Evolutionary conservation across 1,140 invertebrate species (phyloP), one percentile per base, ranked within the genome.

Genomic region (Ceratitis capitata): DNA sequence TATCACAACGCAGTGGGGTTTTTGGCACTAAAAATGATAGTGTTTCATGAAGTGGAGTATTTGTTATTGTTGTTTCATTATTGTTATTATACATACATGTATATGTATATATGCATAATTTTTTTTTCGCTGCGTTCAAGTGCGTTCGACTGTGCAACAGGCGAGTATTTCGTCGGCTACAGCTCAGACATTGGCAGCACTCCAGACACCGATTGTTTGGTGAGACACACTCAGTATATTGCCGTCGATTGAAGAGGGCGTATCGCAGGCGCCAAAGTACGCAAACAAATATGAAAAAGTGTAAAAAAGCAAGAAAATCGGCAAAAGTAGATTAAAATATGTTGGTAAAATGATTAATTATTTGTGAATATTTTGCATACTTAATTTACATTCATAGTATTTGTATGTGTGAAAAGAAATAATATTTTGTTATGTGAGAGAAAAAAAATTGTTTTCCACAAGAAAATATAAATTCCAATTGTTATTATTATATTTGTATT

Each of bases 131-230:
- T 29, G 61, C 61, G 61, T 78, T 78, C 39, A 78, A 78, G 69
- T 78, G 39, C 69, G 69, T 78, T 78, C 69, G 69, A 78, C 39
- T 78, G 69, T 78, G 69, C 69, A 78, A 78, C 69, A 78, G 69
- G 69, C 69, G 39, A 78, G 39, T 78, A 39, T 78, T 12, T 78
- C 69, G 69, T 78, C 69, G 39, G 39, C 39, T n/a, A n/a, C n/a
- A 23, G 39, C 69, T 26, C 39, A 78, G 69, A 78, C 69, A n/a
- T n/a, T 45, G n/a, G 69, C 69, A 78, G 23, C n/a, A 78, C 69
- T 78, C 69, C 69, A 78, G 69, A 78, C 69, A 39, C 69, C 69
- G 35, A 45, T 78, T 78, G 39, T 78, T 78, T 78, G 32, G 69
- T 47, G n/a, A 78, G 42, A 39, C 35, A 39, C 35, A 78, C 69